Evolutionary conservation across 2,797 vertebrate species (phyloP), one percentile per base, ranked within the genome.

Genomic region (Sarcoramphus papa): DNA sequence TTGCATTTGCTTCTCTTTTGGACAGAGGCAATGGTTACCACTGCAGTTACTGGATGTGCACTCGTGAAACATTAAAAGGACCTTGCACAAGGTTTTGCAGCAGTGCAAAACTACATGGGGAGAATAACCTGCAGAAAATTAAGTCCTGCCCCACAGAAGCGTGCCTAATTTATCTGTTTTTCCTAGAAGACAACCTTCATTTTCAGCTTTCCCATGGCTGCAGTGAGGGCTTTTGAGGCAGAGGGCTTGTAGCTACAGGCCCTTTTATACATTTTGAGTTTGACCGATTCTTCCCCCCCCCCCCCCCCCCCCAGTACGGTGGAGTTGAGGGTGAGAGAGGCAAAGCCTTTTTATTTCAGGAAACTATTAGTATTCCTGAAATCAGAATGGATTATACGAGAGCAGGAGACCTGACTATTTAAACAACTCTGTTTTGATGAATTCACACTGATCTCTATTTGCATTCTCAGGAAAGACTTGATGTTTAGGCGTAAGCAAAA

Each of bases 11-110:
- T 87, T 76, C 37, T 65, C 31, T 35, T 81, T 48, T 17, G 16
- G 33, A 75, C 3, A 12, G 33, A 78, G 28, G 54, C 47, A 78
- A 69, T 1, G 5, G 28, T 68, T 57, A 62, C 28, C n/a, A 19
- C 19, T 12, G 30, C 3, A 4, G 41, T 47, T 70, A 57, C 41
- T 24, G 47, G 63, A 48, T 0, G 0, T 2, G 14, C 28, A 33
- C 7, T 25, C 3, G 1, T 51, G 59, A 65, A 87, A 72, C 16
- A 22, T 23, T 50, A 30, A 23, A 89, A 73, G 31, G 25, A 75
- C 20, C 5, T 43, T 40, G 47, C 65, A 33, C 6, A 10, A 85
- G 22, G 20, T 73, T 75, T 84, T 86, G 59, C 23, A 78, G 28
- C 22, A 33, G 28, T 8, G 21, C 12, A 72, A 45, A 78, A 83